phyloP scores from a whole-genome alignment of 64 coral and sea anemone species.

The Pocillopora verrucosa region DNA sequence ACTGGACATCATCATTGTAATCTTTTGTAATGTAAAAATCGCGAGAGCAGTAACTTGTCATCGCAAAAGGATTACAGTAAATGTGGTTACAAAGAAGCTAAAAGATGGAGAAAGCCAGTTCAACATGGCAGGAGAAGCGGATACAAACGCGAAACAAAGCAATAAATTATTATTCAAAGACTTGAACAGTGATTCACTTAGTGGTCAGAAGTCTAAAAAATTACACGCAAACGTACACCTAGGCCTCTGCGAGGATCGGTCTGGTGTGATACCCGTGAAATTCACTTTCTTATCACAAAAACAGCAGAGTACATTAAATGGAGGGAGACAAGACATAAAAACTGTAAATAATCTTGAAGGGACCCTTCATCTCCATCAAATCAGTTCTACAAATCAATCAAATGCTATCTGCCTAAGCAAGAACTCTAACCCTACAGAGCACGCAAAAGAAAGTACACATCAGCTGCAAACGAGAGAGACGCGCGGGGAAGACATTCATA shows the following conservation, averaged over 20 bases:
- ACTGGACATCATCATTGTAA: conserved; percentile 20
- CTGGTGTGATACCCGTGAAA: not conserved
- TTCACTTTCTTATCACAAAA: not conserved
- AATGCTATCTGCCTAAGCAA: not conserved
- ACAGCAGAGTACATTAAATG: not conserved
- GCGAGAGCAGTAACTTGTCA: conserved; percentile 20
- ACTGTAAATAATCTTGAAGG: not conserved
- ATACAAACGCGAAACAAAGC: not conserved
- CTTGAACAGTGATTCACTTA: not conserved
- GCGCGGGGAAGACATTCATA: conserved; percentile 53
- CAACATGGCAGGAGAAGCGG: not conserved
- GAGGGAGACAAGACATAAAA: not conserved
- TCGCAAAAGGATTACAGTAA: conserved; percentile 10
- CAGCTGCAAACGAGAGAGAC: not conserved
- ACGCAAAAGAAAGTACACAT: not conserved
- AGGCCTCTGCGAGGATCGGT: not conserved
- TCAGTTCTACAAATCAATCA: not conserved
- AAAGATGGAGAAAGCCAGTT: not conserved
- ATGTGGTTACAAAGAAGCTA: not conserved
- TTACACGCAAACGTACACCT: not conserved
- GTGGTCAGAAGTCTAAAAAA: not conserved
- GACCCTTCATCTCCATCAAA: not conserved
- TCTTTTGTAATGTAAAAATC: conserved; percentile 55
- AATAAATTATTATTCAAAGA: not conserved
- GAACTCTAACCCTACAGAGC: not conserved